Base-by-base conservation (phyloP, 2,113 vertebrate species). In the Pangasianodon gigas region DNA sequence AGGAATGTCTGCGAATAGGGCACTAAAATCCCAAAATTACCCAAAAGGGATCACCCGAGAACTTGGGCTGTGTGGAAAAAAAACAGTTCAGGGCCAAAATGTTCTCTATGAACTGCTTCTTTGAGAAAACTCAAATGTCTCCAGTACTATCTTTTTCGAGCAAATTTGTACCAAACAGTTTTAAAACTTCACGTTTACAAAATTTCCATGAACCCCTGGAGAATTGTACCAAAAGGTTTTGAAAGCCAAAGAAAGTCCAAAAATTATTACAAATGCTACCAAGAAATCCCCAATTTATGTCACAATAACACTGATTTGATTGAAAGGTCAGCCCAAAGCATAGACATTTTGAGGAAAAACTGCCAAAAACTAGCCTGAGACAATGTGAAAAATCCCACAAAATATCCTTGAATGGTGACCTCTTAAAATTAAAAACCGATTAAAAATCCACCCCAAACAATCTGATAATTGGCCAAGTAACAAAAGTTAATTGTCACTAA, bases 51-150 rank as follows among this genome's bases (percentile, higher is more conserved):
- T 44, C 37, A 19, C 32, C 9, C 10, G 1, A 26, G 82, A 44
- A 60, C 16, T 14, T 58, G 29, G 7, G 71, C 32, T 74, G 37
- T 4, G 44, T 46, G 19, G 13, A 18, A 54, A 18, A 54, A 18
- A 41, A 58, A 37, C 10, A 10, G 6, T 83, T 83, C 52, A n/a
- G 16, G 14, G 32, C 21, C 54, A 41, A 41, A 84, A 13, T n/a
- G 14, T 29, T 81, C 13, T 52, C 48, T 32, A n/a, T 81, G 6
- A 54, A 19, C 11, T 51, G 77, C 5, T 51, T 80, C 77, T n/a
- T 16, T n/a, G 51, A n/a, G 6, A 60, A 41, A 11, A 90, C 88
- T 92, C 82, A 93, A 94, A 95, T 93, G 91, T 92, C 89, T 92
- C 90, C 62, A 92, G 92, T 93, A 92, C 2, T 18, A 10, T 10